Conservation (phyloP, 2,888 invertebrate genomes). For the Abrostola tripartita region DNA sequence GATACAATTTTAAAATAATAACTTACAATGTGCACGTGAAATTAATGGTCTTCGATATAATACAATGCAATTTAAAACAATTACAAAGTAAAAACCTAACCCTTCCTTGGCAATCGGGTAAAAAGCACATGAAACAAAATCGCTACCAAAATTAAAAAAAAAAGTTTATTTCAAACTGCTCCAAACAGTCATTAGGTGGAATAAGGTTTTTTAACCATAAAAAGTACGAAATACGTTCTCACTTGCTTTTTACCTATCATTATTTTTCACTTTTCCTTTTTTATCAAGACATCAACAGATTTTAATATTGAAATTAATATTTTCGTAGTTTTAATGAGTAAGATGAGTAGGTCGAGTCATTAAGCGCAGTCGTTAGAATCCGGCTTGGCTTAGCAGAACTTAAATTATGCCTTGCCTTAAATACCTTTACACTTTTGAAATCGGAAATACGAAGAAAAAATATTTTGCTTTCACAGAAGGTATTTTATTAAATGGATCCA, state of each 20-base stretch:
- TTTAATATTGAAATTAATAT: slow-evolving; percentile 30
- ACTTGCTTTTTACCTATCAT: neutral
- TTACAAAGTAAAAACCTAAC: too few relatives aligned
- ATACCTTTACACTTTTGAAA: slow-evolving; percentile 9
- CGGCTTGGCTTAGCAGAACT: slow-evolving; percentile 8
- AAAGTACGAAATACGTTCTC: neutral
- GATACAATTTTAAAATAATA: too few relatives aligned
- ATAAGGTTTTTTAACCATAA: too few relatives aligned
- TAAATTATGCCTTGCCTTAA: slow-evolving; percentile 16
- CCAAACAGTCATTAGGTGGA: too few relatives aligned
- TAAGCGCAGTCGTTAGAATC: slow-evolving; percentile 42
- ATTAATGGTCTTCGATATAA: too few relatives aligned
- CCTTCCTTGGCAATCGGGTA: too few relatives aligned
- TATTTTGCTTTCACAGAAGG: neutral
- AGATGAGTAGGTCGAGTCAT: slow-evolving; percentile 39
- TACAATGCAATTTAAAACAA: too few relatives aligned
- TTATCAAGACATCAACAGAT: neutral
- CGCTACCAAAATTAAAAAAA: too few relatives aligned
- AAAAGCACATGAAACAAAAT: too few relatives aligned
- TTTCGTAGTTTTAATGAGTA: slow-evolving; percentile 51
- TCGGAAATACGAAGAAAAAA: neutral
- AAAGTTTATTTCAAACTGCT: too few relatives aligned
- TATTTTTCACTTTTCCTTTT: neutral
- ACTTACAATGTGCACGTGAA: too few relatives aligned
- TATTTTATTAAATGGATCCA: neutral